phyloP scores from a whole-genome alignment of 1,140 invertebrate genomes.

The Macrocentrus cingulum region DNA sequence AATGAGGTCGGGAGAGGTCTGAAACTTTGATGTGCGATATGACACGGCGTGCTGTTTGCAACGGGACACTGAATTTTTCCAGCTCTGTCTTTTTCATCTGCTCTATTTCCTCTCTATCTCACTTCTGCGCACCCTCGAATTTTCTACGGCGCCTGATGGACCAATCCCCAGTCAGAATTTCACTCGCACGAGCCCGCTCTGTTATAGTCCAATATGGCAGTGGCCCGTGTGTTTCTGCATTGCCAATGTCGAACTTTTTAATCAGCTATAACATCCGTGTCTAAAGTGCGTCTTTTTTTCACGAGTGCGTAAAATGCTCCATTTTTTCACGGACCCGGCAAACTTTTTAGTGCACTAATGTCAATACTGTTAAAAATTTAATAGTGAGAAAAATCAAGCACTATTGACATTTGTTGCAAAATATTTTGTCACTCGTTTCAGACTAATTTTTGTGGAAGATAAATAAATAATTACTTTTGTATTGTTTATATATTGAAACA shows the following conservation, averaged over 20 bases:
- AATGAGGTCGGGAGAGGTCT: slow-evolving; percentile 28
- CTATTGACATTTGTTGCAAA: no score
- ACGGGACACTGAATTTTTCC: slow-evolving; percentile 40
- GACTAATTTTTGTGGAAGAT: no score
- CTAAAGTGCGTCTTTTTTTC: slow-evolving; percentile 12
- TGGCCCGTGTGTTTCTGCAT: no score
- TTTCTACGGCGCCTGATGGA: slow-evolving; percentile 38
- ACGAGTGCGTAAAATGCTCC: no score
- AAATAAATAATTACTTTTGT: no score
- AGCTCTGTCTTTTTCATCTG: slow-evolving; percentile 8
- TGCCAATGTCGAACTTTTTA: no score
- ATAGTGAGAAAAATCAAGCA: no score
- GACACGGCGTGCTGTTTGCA: slow-evolving; percentile 56
- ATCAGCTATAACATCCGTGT: slow-evolving; percentile 6
- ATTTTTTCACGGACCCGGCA: no score
- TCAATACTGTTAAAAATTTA: no score
- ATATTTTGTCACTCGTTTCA: no score
- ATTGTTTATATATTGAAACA: no score
- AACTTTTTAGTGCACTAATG: no score
- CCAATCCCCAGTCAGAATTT: slow-evolving; percentile 41
- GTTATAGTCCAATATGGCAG: slow-evolving; percentile 53
- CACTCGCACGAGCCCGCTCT: slow-evolving; percentile 31
- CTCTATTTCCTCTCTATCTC: slow-evolving; percentile 7
- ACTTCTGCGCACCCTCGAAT: slow-evolving; percentile 40
- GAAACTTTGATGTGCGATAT: slow-evolving; percentile 34